phyloP scores from a whole-genome alignment of 2,113 vertebrate genomes.

The Hydropotes inermis region DNA sequence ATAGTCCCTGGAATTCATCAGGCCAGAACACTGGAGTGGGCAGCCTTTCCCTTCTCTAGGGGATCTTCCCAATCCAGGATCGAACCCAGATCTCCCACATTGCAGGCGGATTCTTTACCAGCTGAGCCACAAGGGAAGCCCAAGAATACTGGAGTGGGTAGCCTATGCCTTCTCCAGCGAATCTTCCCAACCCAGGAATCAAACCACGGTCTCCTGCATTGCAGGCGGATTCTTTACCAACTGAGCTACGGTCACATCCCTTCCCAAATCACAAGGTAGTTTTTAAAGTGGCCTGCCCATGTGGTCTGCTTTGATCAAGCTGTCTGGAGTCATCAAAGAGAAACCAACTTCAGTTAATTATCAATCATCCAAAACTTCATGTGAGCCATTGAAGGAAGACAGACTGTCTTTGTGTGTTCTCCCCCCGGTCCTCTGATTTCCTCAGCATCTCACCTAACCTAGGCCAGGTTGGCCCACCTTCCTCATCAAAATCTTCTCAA shows the following conservation, averaged over 20 bases:
- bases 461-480: neutral
- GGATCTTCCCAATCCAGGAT: too few relatives aligned
- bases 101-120: too few relatives aligned
- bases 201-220: neutral
- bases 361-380: neutral
- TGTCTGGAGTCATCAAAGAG: neutral
- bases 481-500: neutral
- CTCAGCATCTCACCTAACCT: neutral
- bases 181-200: neutral
- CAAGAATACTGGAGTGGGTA: too few relatives aligned
- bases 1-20: neutral
- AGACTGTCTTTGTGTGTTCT: neutral
- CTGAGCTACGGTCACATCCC: neutral
- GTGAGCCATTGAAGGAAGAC: neutral
- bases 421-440: fast-evolving
- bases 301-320: neutral
- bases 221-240: neutral
- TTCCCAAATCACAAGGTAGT: neutral
- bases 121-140: neutral
- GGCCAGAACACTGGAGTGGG: neutral
- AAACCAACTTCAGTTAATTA: neutral
- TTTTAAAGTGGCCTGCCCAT: neutral
- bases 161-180: fast-evolving
- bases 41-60: neutral
- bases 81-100: too few relatives aligned